Base-by-base conservation (phyloP, 2,888 invertebrate species). In the Brachynemurus nebulosus region DNA sequence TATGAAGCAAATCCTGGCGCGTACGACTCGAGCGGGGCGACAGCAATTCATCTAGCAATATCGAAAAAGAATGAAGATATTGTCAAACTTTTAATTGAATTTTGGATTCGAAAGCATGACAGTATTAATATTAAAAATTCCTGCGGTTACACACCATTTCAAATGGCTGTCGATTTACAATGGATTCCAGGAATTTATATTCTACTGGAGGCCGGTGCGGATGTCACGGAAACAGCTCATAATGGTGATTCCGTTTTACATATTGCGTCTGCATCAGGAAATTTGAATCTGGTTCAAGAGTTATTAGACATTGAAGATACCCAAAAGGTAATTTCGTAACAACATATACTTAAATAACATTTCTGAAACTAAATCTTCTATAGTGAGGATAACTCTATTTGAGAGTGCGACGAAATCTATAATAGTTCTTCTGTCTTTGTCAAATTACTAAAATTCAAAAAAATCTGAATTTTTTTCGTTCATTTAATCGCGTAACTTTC, bases 161-260 rank as follows among this genome's bases (percentile, higher is more conserved):
- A 72, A 50, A 57, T 65, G 2, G 70, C 72, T 2, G 66, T 73
- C 0, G 64, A 66, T 45, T 63, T 63, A 0, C 65, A 67, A 0
- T 72, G 73, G 72, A 65, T 67, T 5, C 62, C 66, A 3, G 72
- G 72, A 0, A 69, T 71, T 0, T 67, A 67, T 40, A 62, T 71
- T 2, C 65, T 72, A 3, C 54, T 74, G 35, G 70, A 71, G 52
- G 63, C 69, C 9, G 70, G 70, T 1, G 70, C 72, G 46, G 68
- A 72, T 53, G 66, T 72, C 6, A 66, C 51, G 34, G 52, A 53
- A 16, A 51, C 47, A 25, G 54, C 56, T 40, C 65, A 67, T 12
- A 66, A 69, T 21, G 69, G 68, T 8, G 67, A 70, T 54, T 72
- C 72, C 4, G 68, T 71, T 4, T 62, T 73, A 3, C 74, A 74